Conservation (phyloP, 2,113 vertebrate species). For the Paraplagusia blochii region DNA sequence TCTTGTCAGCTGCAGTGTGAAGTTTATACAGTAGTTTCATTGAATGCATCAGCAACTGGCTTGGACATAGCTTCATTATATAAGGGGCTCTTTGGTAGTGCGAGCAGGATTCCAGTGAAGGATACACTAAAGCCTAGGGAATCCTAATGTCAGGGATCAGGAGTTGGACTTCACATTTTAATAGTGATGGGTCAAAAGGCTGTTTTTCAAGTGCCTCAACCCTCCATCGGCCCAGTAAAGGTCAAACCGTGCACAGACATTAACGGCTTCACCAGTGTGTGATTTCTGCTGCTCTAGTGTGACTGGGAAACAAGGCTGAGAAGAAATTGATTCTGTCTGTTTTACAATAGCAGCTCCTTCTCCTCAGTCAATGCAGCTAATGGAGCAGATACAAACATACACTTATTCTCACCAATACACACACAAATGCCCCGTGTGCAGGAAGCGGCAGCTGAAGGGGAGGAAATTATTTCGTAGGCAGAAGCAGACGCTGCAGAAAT, state of each 20-base stretch:
- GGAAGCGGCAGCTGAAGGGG: slow-evolving; percentile 43
- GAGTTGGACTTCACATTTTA: slow-evolving; percentile 17
- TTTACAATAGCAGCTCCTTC: not conserved
- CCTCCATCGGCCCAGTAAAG: slow-evolving; percentile 29
- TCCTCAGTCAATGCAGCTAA: slow-evolving; percentile 1
- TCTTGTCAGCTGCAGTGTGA: not conserved
- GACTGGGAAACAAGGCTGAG: slow-evolving; percentile 19
- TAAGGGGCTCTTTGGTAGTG: slow-evolving; percentile 16
- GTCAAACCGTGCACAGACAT: slow-evolving; percentile 15
- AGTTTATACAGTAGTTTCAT: not conserved
- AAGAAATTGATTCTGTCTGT: slow-evolving; percentile 14
- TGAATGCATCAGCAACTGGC: slow-evolving; percentile 7
- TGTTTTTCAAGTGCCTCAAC: slow-evolving; percentile 28
- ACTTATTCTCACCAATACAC: slow-evolving; percentile 1
- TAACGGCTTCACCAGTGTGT: slow-evolving; percentile 26
- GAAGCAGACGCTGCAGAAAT: slow-evolving; percentile 34
- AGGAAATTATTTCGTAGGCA: slow-evolving; percentile 45
- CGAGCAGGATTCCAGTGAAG: slow-evolving; percentile 4
- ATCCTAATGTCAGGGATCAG: slow-evolving; percentile 5
- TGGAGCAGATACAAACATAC: slow-evolving; percentile 2
- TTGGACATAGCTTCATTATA: not conserved
- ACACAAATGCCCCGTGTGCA: slow-evolving; percentile 36
- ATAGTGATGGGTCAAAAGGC: slow-evolving; percentile 11
- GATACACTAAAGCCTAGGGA: slow-evolving; percentile 4
- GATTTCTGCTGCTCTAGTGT: slow-evolving; percentile 51